Evolutionary conservation across 2,888 invertebrate species (phyloP), one percentile per base, ranked within the genome.

Genomic region (Dicycla oo): DNA sequence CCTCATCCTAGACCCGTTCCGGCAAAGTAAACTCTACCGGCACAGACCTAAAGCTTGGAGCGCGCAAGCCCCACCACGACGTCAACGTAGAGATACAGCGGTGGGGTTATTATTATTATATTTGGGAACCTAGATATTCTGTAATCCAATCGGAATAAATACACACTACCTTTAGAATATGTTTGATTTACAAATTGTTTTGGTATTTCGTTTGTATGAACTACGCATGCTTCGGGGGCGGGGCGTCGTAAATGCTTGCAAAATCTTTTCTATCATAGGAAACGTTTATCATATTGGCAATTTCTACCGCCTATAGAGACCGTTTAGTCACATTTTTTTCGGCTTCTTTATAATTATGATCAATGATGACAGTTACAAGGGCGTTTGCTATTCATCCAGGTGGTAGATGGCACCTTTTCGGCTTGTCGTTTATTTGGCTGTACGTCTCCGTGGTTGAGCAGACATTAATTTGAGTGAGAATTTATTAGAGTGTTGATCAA

Each of bases 291-390:
- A 65, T 54, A 65, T 81, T 68, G 26, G 49, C 30, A 56, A 58
- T 45, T 69, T 73, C 61, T 74, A 60, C 56, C 43, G 69, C 53
- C 62, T 77, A 51, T 73, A 84, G 78, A 73, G 78, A 78, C 47
- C 83, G 76, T 86, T 87, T 88, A 80, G 86, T 85, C 74, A 84
- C 78, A 86, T 87, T 88, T 88, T 90, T 88, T 84, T 80, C 71
- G 75, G 78, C 80, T 87, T 87, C 87, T 85, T 91, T 88, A 82
- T 89, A 90, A 91, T 91, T 92, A 91, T 92, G 92, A 92, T 89
- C 87, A 88, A 92, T 90, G 86, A 83, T 88, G 91, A 92, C 90
- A 90, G 88, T 73, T 88, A 86, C 83, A 86, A 89, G 87, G 91
- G 90, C 90, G 88, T 88, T 86, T 75, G 73, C 88, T 86, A 86